Evolutionary conservation across 2,797 vertebrate species (phyloP).

Genomic region (Clarias fuscus): DNA sequence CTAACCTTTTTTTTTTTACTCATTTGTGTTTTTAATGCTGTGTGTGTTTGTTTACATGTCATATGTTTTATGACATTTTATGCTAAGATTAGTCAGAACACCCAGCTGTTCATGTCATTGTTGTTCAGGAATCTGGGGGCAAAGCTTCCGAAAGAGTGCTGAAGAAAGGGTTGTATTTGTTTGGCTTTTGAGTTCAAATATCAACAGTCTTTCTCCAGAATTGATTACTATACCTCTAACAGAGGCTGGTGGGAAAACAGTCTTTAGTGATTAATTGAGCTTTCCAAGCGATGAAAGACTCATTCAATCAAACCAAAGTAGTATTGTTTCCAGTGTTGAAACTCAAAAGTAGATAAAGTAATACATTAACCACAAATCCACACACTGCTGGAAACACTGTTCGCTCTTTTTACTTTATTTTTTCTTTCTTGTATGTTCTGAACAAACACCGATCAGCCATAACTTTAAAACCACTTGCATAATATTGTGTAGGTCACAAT

Average conservation of each 20-base stretch:
- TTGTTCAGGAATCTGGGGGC: no score
- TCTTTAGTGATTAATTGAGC: slow-evolving; percentile 44
- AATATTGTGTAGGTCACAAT: no score
- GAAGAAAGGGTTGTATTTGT: no score
- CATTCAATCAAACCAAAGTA: slow-evolving; percentile 31
- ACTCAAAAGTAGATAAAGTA: background rate
- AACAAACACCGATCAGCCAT: background rate
- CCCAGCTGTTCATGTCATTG: no score
- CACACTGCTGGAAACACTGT: background rate
- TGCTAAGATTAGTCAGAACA: no score
- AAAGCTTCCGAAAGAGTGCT: no score
- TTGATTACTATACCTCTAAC: background rate
- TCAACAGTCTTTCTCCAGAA: background rate
- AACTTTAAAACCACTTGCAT: no score
- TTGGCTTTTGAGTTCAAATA: no score
- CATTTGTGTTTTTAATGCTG: no score
- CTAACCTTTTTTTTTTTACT: no score
- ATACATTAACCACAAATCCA: slow-evolving; percentile 23
- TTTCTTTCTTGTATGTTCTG: background rate
- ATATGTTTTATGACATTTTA: no score
- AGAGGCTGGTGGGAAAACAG: slow-evolving; percentile 30
- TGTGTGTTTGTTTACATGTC: no score
- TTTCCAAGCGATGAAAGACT: slow-evolving; percentile 27
- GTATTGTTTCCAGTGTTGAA: slow-evolving; percentile 21
- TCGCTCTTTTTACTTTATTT: background rate